Conservation (phyloP, 2,113 vertebrate genomes). For the Seriola dumerili region DNA sequence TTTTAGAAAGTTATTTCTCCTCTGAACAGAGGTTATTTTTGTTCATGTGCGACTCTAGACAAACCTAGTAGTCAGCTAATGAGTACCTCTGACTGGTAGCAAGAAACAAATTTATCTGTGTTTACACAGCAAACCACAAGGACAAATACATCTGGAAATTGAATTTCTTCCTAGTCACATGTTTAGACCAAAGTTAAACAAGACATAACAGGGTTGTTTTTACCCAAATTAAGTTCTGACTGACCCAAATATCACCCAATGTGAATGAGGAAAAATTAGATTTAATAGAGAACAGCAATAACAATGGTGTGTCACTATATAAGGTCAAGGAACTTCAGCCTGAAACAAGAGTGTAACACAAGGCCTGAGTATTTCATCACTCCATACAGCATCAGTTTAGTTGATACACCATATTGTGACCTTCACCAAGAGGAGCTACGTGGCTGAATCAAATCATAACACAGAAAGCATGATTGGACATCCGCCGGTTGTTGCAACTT, state of each 20-base stretch:
- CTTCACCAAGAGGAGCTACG: background rate
- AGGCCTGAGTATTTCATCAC: constrained; percentile 50
- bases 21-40: constrained; percentile 58
- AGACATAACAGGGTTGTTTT: background rate
- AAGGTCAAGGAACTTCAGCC: constrained; percentile 44
- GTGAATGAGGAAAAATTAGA: constrained; percentile 38
- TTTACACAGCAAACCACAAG: constrained; percentile 44
- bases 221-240: constrained; percentile 17
- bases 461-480: constrained; percentile 12
- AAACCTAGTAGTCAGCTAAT: constrained; percentile 16
- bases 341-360: constrained; percentile 56
- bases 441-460: constrained; percentile 22
- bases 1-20: constrained; percentile 54
- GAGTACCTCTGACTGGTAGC: constrained; percentile 19
- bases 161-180: background rate
- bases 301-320: constrained; percentile 30
- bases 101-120: constrained; percentile 33
- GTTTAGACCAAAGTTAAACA: constrained; percentile 18
- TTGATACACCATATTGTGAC: background rate
- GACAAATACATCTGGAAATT: constrained; percentile 7
- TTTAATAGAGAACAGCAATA: constrained; percentile 60
- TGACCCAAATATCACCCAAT: constrained; percentile 13
- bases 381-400: constrained; percentile 40
- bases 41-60: constrained; percentile 58
- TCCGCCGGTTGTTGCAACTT: constrained; percentile 25